Evolutionary conservation across 2,797 vertebrate species (phyloP), one percentile per base, ranked within the genome.

Genomic region (Florisuga fusca): DNA sequence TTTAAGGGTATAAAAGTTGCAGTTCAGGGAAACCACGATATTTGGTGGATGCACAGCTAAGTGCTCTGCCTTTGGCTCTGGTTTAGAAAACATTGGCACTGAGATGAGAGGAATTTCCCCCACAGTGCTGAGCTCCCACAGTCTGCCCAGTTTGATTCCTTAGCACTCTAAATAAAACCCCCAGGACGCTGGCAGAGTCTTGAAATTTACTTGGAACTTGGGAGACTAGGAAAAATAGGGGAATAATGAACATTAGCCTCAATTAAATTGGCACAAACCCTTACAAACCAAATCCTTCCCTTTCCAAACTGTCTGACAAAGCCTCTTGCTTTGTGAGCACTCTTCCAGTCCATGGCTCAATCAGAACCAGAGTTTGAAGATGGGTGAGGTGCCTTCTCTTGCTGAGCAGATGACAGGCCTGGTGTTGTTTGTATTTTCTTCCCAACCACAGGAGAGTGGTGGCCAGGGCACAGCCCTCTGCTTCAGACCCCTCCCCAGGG

Each of bases 131-230:
- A 84, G 63, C 64, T 91, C 87, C 85, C 43, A 57, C 85, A 27
- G 73, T 81, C 63, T 93, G 74, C 94, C 95, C 93, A 53, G 83
- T 93, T 93, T 96, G 95, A 77, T 90, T 95, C 77, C 83, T 67
- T 83, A 84, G 27, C 53, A 54, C 53, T 82, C 67, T 77, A 96
- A 96, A 96, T 64, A 96, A 96, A 93, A 73, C 29, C 88, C 89
- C 87, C 75, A 93, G 94, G 87, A 79, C 0, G 4, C 89, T 94
- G 94, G 89, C 94, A 94, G 73, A 66, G 36, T 67, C 71, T 72
- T 81, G 82, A 81, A 84, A 80, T 93, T 81, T 63, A 68, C 55
- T 89, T 92, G 84, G 29, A 89, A 66, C 20, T 78, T 33, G 3
- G 16, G 51, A 72, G 89, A 69, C 87, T 36, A 23, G 45, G 51